Percentiles rank a stretch among this genome's conserved stretches.
phyloP scores from a whole-genome alignment of 2,113 vertebrate genomes.

The Carassius auratus region DNA sequence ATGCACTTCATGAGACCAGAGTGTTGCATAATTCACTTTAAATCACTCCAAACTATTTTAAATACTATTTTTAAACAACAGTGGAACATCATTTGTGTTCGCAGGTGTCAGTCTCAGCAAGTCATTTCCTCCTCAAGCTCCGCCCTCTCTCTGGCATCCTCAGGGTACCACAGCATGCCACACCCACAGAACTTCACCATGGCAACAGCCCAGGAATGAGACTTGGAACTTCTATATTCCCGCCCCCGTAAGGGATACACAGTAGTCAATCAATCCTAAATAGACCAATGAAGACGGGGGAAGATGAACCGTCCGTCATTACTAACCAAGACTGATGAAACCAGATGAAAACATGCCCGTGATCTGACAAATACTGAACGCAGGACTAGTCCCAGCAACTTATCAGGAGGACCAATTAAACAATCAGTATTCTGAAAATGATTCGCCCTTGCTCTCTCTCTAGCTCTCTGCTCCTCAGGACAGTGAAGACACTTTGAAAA shows the following conservation, averaged over 20 bases:
- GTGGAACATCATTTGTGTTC: slow-evolving; percentile 3
- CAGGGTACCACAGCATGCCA: slow-evolving; percentile 69
- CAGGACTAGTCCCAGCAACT: neutral
- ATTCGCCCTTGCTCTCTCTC: neutral
- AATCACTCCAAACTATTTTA: too few species aligned
- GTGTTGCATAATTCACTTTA: neutral
- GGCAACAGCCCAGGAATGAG: slow-evolving; percentile 57
- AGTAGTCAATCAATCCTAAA: slow-evolving; percentile 19
- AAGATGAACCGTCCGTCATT: neutral
- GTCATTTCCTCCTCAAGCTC: slow-evolving; percentile 82
- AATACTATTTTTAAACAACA: neutral
- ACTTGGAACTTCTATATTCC: slow-evolving; percentile 33
- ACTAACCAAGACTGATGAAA: neutral
- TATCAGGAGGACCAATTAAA: slow-evolving; percentile 28
- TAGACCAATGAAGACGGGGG: neutral
- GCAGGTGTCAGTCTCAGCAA: slow-evolving; percentile 87
- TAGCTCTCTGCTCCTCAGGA: slow-evolving; percentile 22
- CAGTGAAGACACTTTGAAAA: slow-evolving; percentile 19
- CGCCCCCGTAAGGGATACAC: slow-evolving; percentile 50
- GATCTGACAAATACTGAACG: neutral
- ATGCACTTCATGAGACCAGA: neutral
- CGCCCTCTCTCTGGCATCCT: slow-evolving; percentile 76
- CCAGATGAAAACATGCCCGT: neutral
- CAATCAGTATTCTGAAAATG: neutral
- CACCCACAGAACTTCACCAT: slow-evolving; percentile 61